These are phyloP conservation scores for Sebastes taczanowskii DNA, from an alignment of 2,797 vertebrate species.

Conservation along the genomic window DNA sequence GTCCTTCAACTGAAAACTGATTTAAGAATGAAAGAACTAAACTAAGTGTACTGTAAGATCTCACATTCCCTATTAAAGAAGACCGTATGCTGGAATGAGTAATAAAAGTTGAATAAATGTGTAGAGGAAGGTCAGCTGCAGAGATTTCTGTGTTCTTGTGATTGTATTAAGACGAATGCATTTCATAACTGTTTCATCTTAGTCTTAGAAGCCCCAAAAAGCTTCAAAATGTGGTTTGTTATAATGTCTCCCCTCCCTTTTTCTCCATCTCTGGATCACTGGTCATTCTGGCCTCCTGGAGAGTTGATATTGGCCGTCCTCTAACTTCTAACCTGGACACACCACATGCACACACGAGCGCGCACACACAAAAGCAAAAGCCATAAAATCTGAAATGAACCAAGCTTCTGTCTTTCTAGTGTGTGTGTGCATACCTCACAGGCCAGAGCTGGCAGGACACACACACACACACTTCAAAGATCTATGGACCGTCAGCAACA, in stretches of 20 bases:
- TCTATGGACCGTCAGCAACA: neutral
- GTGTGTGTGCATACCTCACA: conserved; percentile 10
- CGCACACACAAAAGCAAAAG: conserved; percentile 2
- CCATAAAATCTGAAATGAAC: neutral
- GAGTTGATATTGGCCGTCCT: conserved; percentile 59
- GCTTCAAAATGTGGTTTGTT: conserved; percentile 16
- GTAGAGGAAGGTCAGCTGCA: neutral
- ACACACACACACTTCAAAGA: neutral
- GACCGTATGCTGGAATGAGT: neutral
- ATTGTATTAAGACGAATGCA: neutral
- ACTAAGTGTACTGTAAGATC: neutral
- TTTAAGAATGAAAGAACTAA: neutral
- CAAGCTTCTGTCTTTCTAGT: neutral
- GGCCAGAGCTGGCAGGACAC: neutral
- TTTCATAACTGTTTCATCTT: conserved; percentile 5
- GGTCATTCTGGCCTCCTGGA: conserved; percentile 39
- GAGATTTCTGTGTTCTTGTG: neutral
- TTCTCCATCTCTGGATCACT: conserved; percentile 31
- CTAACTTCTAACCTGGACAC: conserved; percentile 49
- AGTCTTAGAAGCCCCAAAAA: neutral
- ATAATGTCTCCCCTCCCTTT: neutral
- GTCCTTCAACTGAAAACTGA: conserved; percentile 35
- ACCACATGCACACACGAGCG: conserved; percentile 19
- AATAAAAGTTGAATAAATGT: neutral
- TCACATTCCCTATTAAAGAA: neutral